A percentile compares a stretch with the other conserved stretches of the same genome.
Evolutionary conservation across 2,113 vertebrate genomes (phyloP).

Genomic region (Shinisaurus crocodilurus): DNA sequence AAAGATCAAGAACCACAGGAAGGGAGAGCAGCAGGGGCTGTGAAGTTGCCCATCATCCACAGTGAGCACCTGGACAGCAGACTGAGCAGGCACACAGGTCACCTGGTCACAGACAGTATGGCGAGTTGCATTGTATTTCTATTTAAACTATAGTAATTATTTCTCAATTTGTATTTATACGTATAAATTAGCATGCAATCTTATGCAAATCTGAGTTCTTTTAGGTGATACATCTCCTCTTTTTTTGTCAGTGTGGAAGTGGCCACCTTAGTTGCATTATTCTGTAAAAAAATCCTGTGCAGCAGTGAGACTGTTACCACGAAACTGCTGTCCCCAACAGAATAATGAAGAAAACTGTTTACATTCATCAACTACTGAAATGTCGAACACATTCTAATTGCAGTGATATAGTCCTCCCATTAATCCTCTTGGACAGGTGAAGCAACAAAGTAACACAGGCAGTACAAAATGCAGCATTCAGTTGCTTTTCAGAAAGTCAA

Average conservation of each 20-base stretch:
- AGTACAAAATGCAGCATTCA: background rate
- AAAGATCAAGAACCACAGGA: background rate
- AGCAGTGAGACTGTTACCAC: background rate
- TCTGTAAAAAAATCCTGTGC: background rate
- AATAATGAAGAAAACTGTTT: background rate
- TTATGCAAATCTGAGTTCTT: background rate
- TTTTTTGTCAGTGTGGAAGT: background rate
- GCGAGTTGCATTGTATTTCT: background rate
- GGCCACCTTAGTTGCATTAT: background rate
- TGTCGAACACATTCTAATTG: slow-evolving; percentile 6
- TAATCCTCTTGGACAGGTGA: background rate
- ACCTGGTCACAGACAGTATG: background rate
- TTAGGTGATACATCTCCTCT: background rate
- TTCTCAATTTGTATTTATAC: background rate
- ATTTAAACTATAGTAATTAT: background rate
- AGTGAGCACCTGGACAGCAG: background rate
- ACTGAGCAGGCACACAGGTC: background rate
- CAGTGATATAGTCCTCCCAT: background rate
- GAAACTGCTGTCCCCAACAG: background rate
- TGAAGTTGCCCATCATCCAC: background rate
- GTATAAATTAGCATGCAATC: background rate
- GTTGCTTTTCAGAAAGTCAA: background rate
- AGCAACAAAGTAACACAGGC: background rate
- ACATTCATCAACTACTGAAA: slow-evolving; percentile 17
- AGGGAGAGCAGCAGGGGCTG: background rate